Base-by-base conservation (phyloP, 2,113 vertebrate species). In the Diadophis punctatus region DNA sequence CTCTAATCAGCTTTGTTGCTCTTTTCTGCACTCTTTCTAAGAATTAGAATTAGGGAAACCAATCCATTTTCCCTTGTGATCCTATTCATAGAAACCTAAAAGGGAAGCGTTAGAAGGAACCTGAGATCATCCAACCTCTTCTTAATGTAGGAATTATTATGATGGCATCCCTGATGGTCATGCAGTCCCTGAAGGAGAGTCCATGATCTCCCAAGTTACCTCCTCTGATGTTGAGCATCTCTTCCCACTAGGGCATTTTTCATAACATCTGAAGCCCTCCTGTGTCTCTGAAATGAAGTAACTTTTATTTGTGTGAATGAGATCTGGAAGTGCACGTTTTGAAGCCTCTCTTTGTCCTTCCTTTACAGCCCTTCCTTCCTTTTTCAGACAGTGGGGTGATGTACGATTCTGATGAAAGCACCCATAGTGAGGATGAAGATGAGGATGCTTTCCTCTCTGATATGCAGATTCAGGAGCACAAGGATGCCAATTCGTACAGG, bases 341-440 rank as follows among this genome's bases (percentile, higher is more conserved):
- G 87, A 92, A 56, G 16, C 22, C n/a, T 60, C 16, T n/a, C 91
- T 96, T 87, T 94, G n/a, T 91, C 96, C 96, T 97, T 86, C 91
- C 34, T 93, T 97, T 97, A 95, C 98, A 99, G 99, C 99, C 99
- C 5, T 99, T 99, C 97, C 98, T 99, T 88, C 99, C 99, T 87
- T 97, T 99, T 16, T 99, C 99, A 87, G 99, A 99, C 95, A 99
- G 98, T 25, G 98, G 98, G 0, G 97, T 98, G 89, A 97, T 99
- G 91, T 99, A 98, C 3, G 99, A 99, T 96, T 99, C 99, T 1
- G 99, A 99, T 91, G 99, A 99, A 96, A 99, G 99, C 89, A 97
- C 98, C 63, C 98, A 98, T n/a, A 99, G 99, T 7, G 98, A 99
- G 18, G 99, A 99, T 2, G 98, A 98, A 0, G 99, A 99, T 1